Conservation (phyloP, 2,797 vertebrate genomes). For the Pseudocheirus occidentalis region DNA sequence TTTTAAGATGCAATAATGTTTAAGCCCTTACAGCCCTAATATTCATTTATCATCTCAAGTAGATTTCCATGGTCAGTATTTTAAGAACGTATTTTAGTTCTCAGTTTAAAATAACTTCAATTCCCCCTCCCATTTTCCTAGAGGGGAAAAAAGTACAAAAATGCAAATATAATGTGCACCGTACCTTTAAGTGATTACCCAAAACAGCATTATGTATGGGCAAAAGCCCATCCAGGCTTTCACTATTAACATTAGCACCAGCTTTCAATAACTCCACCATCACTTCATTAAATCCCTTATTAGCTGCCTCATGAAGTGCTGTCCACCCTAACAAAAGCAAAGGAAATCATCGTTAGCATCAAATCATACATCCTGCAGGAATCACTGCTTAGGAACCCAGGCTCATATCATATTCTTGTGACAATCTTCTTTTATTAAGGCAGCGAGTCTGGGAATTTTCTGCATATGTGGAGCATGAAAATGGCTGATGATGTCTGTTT, state of each 20-base stretch:
- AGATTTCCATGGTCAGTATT: conserved; percentile 45
- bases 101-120: conserved; percentile 58
- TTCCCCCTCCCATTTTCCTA: conserved; percentile 51
- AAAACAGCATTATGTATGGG: conserved; percentile 89
- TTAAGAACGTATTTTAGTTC: conserved; percentile 45
- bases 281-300: conserved; percentile 80
- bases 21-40: not conserved
- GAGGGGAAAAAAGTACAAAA: conserved; percentile 28
- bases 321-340: conserved; percentile 89
- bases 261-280: conserved; percentile 88
- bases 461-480: conserved; percentile 47
- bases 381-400: not conserved
- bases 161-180: not conserved
- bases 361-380: conserved; percentile 13
- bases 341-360: conserved; percentile 16
- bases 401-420: conserved; percentile 20
- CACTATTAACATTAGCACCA: conserved; percentile 87
- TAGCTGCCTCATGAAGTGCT: conserved; percentile 89
- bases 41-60: conserved; percentile 53
- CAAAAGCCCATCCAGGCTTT: conserved; percentile 83
- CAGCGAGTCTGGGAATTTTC: not conserved
- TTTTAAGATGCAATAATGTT: conserved; percentile 19
- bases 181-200: conserved; percentile 87
- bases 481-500: not conserved
- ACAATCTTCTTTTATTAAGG: conserved; percentile 32